A percentile compares a stretch with the other conserved stretches of the same genome.
Conservation (phyloP, 2,888 invertebrate species). For the Drepana falcataria region DNA sequence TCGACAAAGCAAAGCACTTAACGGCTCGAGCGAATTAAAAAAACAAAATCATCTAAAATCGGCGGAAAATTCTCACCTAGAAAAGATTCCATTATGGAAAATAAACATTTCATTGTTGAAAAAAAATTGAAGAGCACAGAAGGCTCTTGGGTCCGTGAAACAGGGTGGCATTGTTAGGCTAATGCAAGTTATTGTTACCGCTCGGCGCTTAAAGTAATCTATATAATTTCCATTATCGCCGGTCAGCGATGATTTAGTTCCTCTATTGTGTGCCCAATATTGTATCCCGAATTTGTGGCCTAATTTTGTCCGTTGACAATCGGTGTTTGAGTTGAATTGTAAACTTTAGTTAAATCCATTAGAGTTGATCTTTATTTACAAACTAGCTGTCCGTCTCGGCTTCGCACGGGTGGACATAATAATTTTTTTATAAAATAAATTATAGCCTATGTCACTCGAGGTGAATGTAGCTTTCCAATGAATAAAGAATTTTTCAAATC, state of each 20-base stretch:
- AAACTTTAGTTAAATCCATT: too few species aligned
- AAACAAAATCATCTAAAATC: conserved; percentile 14
- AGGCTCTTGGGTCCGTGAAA: conserved; percentile 11
- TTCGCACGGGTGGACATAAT: too few species aligned
- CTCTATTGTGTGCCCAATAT: not conserved
- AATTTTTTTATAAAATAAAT: too few species aligned
- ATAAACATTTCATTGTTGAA: conserved; percentile 14
- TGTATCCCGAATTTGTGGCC: not conserved
- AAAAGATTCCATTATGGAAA: conserved; percentile 14
- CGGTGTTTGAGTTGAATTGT: too few species aligned
- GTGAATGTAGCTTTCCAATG: too few species aligned
- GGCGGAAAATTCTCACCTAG: conserved; percentile 7
- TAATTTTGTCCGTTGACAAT: not conserved
- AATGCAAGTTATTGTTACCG: conserved; percentile 38
- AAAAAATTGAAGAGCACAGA: conserved; percentile 11
- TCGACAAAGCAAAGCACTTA: conserved; percentile 10
- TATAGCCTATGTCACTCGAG: too few species aligned
- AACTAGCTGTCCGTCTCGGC: too few species aligned
- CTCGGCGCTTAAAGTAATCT: conserved; percentile 20
- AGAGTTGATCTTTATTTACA: too few species aligned
- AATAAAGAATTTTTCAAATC: too few species aligned
- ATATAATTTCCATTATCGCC: conserved; percentile 25
- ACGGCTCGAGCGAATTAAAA: conserved; percentile 14
- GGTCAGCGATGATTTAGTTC: conserved; percentile 1
- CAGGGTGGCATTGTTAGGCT: conserved; percentile 31